Conservation (phyloP, 2,113 vertebrate species). For the Lagenorhynchus albirostris region DNA sequence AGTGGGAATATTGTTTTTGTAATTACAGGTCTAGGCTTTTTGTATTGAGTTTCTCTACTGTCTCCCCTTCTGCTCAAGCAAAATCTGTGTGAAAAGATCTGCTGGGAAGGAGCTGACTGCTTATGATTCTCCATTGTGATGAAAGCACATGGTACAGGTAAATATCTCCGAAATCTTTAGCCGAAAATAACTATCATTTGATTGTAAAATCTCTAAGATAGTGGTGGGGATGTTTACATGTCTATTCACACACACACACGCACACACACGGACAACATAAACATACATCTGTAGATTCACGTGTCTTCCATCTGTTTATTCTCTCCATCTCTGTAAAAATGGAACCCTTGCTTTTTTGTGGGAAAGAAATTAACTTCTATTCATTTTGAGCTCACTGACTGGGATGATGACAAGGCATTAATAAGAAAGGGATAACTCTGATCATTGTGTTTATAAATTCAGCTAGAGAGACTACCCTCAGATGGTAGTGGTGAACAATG, state of each 20-base stretch:
- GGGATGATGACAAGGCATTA: not conserved
- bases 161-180: not conserved
- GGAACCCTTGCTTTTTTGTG: not conserved
- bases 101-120: not conserved
- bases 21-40: conserved; percentile 41
- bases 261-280: too few relatives aligned
- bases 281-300: not conserved
- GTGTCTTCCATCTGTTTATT: not conserved
- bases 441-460: not conserved
- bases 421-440: not conserved
- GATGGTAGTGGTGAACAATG: not conserved
- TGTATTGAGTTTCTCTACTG: conserved; percentile 3
- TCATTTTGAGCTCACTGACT: not conserved
- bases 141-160: conserved; percentile 63
- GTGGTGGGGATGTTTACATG: not conserved
- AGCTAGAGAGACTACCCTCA: not conserved
- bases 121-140: conserved; percentile 3
- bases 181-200: not conserved
- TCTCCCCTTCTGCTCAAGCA: not conserved
- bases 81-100: not conserved
- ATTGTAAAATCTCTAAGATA: not conserved
- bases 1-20: conserved; percentile 40
- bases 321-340: not conserved
- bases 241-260: too few relatives aligned
- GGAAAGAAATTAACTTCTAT: not conserved